Conservation (phyloP, 2,797 vertebrate species). For the Onychomys leucogaster region DNA sequence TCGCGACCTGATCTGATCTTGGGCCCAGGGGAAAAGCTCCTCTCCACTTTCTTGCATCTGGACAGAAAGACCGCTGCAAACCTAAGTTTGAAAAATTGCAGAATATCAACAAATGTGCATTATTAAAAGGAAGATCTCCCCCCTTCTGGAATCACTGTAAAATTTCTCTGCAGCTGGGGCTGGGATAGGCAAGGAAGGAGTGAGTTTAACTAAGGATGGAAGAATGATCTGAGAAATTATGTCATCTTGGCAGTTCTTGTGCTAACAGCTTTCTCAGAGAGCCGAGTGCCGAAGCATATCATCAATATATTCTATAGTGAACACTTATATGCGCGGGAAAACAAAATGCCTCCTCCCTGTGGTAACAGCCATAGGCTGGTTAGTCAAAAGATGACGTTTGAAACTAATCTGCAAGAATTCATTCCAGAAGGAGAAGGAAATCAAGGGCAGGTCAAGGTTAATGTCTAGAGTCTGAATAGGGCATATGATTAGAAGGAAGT, state of each 20-base stretch:
- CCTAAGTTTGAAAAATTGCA: conserved; percentile 37
- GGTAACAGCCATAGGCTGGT: background rate
- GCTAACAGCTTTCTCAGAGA: conserved; percentile 64
- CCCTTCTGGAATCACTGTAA: background rate
- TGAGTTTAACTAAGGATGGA: conserved; percentile 22
- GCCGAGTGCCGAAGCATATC: conserved; percentile 16
- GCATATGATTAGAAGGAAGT: background rate
- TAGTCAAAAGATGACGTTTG: conserved; percentile 38
- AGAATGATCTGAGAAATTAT: conserved; percentile 67
- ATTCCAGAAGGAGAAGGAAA: conserved; percentile 49
- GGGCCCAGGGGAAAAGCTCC: background rate
- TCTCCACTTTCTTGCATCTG: background rate
- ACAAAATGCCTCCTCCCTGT: conserved; percentile 36
- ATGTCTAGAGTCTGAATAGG: conserved; percentile 5
- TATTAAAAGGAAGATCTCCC: conserved; percentile 12
- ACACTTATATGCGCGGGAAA: conserved; percentile 61
- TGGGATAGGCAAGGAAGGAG: conserved; percentile 20
- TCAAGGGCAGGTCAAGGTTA: conserved; percentile 61
- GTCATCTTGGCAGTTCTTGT: conserved; percentile 62
- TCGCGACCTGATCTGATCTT: background rate
- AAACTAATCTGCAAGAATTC: conserved; percentile 54
- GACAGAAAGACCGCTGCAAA: background rate
- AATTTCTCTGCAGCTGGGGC: conserved; percentile 65
- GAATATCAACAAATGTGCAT: background rate
- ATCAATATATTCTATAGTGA: conserved; percentile 46